These are phyloP conservation scores for Cydia strobilella DNA, from an alignment of 1,140 invertebrate genomes.

Conservation along the genomic window DNA sequence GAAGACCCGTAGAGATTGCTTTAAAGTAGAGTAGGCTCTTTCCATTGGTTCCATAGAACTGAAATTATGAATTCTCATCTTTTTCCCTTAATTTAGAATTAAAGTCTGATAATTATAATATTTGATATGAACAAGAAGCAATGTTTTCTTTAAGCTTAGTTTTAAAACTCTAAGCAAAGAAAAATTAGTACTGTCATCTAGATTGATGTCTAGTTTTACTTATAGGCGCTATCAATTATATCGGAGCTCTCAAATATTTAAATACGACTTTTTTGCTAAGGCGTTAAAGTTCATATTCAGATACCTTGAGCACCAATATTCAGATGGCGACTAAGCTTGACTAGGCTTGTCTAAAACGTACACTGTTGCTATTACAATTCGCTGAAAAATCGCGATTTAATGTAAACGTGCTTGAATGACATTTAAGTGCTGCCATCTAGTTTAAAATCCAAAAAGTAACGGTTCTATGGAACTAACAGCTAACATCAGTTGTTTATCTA, in stretches of 20 bases:
- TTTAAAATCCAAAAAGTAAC: background rate
- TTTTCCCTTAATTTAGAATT: background rate
- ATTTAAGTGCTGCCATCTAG: constrained; percentile 2
- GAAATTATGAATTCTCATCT: background rate
- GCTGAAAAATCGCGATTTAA: too few species aligned
- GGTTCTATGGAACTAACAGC: background rate
- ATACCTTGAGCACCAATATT: background rate
- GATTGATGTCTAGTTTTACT: background rate
- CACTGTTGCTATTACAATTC: too few species aligned
- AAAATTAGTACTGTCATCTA: background rate
- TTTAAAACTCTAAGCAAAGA: too few species aligned
- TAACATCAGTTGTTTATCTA: constrained; percentile 39
- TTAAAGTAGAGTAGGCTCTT: background rate
- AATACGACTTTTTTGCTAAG: background rate
- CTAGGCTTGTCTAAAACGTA: too few species aligned
- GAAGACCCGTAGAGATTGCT: constrained; percentile 2
- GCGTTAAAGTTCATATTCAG: background rate
- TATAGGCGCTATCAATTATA: background rate
- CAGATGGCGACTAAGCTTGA: too few species aligned
- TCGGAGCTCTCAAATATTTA: too few species aligned
- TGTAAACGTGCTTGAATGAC: background rate
- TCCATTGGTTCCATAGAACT: background rate
- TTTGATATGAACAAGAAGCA: background rate
- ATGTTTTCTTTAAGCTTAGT: too few species aligned
- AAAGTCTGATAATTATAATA: background rate